Evolutionary conservation across 2,113 vertebrate species (phyloP), one percentile per base, ranked within the genome.

Genomic region (Xenopus laevis): DNA sequence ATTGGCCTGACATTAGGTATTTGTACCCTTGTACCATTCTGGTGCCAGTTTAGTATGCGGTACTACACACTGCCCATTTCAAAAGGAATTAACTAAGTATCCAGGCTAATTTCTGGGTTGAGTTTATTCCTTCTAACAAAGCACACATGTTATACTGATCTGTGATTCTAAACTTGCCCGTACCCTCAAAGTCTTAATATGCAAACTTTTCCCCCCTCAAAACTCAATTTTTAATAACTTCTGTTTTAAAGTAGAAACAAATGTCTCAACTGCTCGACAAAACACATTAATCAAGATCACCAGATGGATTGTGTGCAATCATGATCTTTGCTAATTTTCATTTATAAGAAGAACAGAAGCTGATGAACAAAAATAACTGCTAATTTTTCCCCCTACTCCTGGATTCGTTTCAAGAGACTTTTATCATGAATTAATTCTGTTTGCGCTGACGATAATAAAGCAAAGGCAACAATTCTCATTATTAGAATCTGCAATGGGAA

Each of bases 231-330:
- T 46, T 46, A 16, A 9, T 50, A 17, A 57, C 81, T 83, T 78
- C 78, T 75, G 81, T 81, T 72, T 79, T 80, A 70, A 46, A 80
- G 40, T 72, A 59, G 71, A 73, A 57, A 72, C 72, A 55, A 75
- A 71, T 6, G 9, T 55, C 66, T 58, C 45, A 68, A 70, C 60
- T 68, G 68, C 71, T 63, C 12, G 3, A n/a, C 60, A 70, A 71
- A 73, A 65, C 50, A 67, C 7, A 67, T 67, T 52, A 67, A 67
- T 67, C 65, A 67, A 67, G 65, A 2, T 60, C 1, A 0, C 47
- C 60, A 20, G 71, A 21, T 71, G 6, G 59, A 53, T 40, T 44
- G 68, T 3, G 13, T 71, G 71, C 3, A 1, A 13, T 4, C 0
- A 7, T 16, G 74, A 73, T 53, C 59, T 65, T 11, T 0, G 0